Base-by-base conservation (phyloP, 2,888 invertebrate species). In the Drosophila quinaria region DNA sequence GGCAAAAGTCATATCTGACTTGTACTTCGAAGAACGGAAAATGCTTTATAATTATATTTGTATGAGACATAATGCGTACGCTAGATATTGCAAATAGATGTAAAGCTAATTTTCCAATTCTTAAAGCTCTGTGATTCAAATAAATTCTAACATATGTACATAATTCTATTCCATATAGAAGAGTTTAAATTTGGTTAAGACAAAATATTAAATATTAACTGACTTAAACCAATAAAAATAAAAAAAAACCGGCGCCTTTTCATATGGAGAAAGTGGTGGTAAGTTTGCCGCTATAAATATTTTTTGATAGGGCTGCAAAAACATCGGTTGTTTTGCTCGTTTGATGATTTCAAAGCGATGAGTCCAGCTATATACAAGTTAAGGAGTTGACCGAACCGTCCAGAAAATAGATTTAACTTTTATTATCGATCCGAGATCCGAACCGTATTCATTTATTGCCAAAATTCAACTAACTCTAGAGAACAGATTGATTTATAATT, bases 1-100 rank as follows among this genome's bases (percentile, higher is more conserved):
- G 25, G 25, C 55, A 11, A 81, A 72, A 39, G 29, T 33, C 9
- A 59, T 87, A 3, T 47, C 42, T 4, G 71, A 81, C 17, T 33
- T 89, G 6, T 74, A 70, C 31, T 56, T 85, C 46, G 49, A 64
- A 3, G 89, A 84, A 25, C 56, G 70, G 6, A 77, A 72, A 51
- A 69, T 72, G 22, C 59, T 84, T 3, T 82, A 79, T 4, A 72
- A 87, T n/a, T 89, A 65, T 41, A 49, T 89, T 6, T 51, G 52
- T 31, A 54, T 73, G 54, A 75, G 46, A 8, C 51, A 73, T 35
- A 25, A 31, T 22, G 35, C 33, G 10, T 35, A 6, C 8, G 42
- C n/a, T 2, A 41, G 6, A 0, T 70, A 72, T 19, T 4, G 11
- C 1, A 39, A 13, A n/a, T 54, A 54, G 15, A 10, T 11, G 8